Evolutionary conservation across 2,113 vertebrate genomes (phyloP).

Genomic region (Hymenochirus boettgeri): DNA sequence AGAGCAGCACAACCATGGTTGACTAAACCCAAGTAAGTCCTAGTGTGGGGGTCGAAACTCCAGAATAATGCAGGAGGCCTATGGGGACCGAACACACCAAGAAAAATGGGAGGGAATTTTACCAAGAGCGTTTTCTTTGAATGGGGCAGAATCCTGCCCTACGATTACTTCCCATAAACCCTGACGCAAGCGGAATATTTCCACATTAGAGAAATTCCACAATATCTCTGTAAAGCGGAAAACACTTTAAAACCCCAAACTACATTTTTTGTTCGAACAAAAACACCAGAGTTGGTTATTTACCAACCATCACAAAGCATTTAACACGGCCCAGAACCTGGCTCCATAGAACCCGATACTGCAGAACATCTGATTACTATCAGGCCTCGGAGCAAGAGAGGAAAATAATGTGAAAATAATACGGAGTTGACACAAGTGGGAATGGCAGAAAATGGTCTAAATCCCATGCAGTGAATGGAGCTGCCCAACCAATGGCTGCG

Average conservation of each 20-base stretch:
- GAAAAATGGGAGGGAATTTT: too few species aligned
- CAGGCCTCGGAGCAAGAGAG: slow-evolving; percentile 1
- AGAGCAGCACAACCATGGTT: too few species aligned
- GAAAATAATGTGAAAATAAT: neutral
- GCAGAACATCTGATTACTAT: slow-evolving; percentile 32
- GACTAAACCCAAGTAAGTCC: too few species aligned
- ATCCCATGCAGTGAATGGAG: neutral
- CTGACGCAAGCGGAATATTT: neutral
- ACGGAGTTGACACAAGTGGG: neutral
- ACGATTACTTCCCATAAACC: too few species aligned
- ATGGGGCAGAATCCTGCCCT: too few species aligned
- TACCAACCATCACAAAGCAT: slow-evolving; percentile 7
- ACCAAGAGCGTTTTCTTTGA: too few species aligned
- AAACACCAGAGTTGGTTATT: neutral
- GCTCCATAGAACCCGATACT: slow-evolving; percentile 12
- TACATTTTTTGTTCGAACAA: neutral
- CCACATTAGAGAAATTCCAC: neutral
- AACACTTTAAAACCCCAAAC: neutral
- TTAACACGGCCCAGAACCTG: slow-evolving; percentile 4
- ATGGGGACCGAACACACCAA: too few species aligned
- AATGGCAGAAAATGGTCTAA: neutral
- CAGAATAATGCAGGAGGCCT: too few species aligned
- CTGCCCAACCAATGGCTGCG: neutral
- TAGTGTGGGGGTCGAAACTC: too few species aligned
- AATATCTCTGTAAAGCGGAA: neutral